Conservation (phyloP, 2,888 invertebrate species). For the Tyria jacobaeae region DNA sequence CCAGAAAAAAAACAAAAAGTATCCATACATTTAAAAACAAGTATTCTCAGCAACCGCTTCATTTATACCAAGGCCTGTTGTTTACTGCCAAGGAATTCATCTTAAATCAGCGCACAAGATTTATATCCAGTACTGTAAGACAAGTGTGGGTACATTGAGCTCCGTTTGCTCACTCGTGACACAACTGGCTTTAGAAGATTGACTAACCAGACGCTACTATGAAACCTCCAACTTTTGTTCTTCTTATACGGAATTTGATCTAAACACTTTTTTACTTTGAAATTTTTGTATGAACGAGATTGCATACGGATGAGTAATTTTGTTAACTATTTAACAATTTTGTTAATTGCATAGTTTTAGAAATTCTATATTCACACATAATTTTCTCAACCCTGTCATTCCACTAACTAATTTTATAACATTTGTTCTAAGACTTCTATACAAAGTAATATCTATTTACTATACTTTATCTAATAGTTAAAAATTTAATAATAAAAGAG, state of each 20-base stretch:
- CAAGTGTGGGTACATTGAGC: constrained; percentile 30
- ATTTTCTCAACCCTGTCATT: no score
- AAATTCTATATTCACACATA: no score
- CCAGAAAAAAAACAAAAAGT: background rate
- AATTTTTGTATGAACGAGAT: constrained; percentile 12
- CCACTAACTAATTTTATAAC: no score
- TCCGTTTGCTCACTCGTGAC: constrained; percentile 58
- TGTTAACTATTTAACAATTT: no score
- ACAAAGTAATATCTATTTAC: no score
- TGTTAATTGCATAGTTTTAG: no score
- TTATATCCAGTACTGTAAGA: constrained; percentile 39
- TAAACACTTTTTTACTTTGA: background rate
- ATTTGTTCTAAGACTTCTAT: no score
- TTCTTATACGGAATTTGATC: constrained; percentile 1
- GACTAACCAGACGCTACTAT: constrained; percentile 37
- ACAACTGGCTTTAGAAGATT: constrained; percentile 57
- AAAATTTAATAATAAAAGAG: no score
- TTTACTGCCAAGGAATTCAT: constrained; percentile 14
- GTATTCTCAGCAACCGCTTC: background rate
- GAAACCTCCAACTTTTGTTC: constrained; percentile 13
- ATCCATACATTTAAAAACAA: background rate
- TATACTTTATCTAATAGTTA: no score
- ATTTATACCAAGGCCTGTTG: constrained; percentile 5
- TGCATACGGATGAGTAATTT: constrained; percentile 1
- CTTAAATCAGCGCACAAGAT: constrained; percentile 33